Base-by-base conservation (phyloP, 2,797 vertebrate genomes). In the Protosalanx chinensis region DNA sequence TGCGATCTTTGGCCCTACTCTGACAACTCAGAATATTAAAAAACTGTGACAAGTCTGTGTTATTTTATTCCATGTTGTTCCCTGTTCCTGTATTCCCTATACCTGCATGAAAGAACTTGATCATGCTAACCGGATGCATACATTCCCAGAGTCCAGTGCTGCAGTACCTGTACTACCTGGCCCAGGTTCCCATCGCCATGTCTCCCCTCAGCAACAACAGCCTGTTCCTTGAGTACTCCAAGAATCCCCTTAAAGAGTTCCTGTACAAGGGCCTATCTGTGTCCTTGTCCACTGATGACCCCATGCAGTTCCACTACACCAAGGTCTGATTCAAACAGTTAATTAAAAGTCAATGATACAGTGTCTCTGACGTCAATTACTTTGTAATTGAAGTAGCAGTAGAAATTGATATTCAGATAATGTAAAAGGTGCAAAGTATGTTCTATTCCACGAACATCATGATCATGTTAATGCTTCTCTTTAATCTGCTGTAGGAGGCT, bases 161-260 rank as follows among this genome's bases (percentile, higher is more conserved):
- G 80, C 96, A 99, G 92, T 98, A 98, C 76, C 93, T 98, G 76
- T 98, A 96, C 90, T 99, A 98, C 83, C 93, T 99, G 82, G 94
- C 94, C 72, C 96, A 98, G 92, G 92, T 99, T 35, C 97, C 97
- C 15, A 98, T 99, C 59, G 97, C 97, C 75, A 99, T 98, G 97
- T 99, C 97, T 63, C 97, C 97, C 0, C 95, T 99, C 63, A 99
- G 97, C 89, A 98, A 99, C 91, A 98, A 99, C 89, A 98, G 97
- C 79, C 88, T 99, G 1, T 99, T 99, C 83, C 90, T 98, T 72
- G 91, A 98, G 86, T 99, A 99, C 86, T 97, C 97, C 62, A 99
- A 98, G 86, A 99, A 96, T 81, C 97, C 97, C 0, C 89, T 99
- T 3, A 84, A 93, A 71, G 97, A 98, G 81, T 99, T 99, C 83